Evolutionary conservation across 2,113 vertebrate species (phyloP).

Genomic region (Phodopus roborovskii): DNA sequence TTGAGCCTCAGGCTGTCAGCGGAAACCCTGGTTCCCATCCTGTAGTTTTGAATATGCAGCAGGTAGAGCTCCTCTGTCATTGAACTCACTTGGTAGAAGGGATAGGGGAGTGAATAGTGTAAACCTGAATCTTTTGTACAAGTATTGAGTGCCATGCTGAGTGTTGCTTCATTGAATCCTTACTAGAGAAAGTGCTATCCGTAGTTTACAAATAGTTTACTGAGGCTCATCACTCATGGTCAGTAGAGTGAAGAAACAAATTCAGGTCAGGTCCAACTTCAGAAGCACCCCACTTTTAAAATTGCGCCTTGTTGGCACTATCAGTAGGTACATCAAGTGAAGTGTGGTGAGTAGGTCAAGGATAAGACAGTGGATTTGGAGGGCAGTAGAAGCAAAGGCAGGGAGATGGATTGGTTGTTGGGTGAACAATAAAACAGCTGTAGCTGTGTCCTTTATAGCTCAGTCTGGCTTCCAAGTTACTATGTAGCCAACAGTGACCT

Average conservation of each 20-base stretch:
- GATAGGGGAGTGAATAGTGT: neutral
- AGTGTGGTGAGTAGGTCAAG: too few relatives aligned
- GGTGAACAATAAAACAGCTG: neutral
- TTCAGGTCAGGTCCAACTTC: neutral
- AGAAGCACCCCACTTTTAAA: neutral
- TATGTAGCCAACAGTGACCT: neutral
- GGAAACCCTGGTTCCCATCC: neutral
- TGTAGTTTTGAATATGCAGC: neutral
- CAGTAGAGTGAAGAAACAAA: constrained; percentile 24
- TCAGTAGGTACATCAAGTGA: neutral
- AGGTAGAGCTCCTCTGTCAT: neutral
- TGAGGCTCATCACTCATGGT: neutral
- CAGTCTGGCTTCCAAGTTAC: too few relatives aligned
- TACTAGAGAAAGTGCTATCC: neutral
- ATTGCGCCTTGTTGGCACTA: neutral
- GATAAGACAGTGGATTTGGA: neutral
- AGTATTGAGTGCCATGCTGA: neutral
- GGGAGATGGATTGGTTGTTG: neutral
- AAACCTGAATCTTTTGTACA: neutral
- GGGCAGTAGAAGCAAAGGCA: neutral
- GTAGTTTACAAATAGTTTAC: neutral
- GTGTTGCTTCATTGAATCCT: neutral
- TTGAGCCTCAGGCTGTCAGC: neutral
- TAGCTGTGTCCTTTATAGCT: neutral
- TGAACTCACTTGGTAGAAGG: neutral